phyloP scores from a whole-genome alignment of 1,140 invertebrate genomes.

The Lordiphosa stackelbergi region DNA sequence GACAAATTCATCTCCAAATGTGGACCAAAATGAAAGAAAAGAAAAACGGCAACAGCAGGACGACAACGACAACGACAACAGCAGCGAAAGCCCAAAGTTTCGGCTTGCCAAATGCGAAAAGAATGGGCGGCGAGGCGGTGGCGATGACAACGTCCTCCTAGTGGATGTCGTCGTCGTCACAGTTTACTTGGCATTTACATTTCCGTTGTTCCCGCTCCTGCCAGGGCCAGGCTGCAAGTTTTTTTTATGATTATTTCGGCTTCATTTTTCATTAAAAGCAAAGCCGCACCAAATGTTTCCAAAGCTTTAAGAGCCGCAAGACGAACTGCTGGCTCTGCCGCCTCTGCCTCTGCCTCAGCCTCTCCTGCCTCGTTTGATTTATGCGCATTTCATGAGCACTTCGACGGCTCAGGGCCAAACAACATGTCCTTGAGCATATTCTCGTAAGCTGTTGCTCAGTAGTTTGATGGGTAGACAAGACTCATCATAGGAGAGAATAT shows the following conservation, averaged over 20 bases:
- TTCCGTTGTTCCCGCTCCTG: slow-evolving; percentile 33
- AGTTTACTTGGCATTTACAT: slow-evolving; percentile 66
- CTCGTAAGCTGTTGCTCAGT: slow-evolving; percentile 25
- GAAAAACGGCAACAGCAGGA: background rate
- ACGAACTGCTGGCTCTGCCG: slow-evolving; percentile 24
- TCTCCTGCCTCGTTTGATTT: slow-evolving; percentile 43
- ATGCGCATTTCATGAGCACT: slow-evolving; percentile 58
- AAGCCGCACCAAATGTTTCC: slow-evolving; percentile 49
- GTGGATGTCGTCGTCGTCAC: slow-evolving; percentile 31
- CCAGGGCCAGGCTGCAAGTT: slow-evolving; percentile 9
- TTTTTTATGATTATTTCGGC: slow-evolving; percentile 61
- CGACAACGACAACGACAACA: slow-evolving; percentile 18
- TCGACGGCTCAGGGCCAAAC: slow-evolving; percentile 15
- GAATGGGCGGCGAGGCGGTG: slow-evolving; percentile 37
- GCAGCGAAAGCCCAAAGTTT: slow-evolving; percentile 40
- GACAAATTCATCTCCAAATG: slow-evolving; percentile 69
- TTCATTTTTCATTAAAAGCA: slow-evolving; percentile 68
- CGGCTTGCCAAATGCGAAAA: slow-evolving; percentile 64
- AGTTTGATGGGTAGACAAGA: slow-evolving; percentile 10
- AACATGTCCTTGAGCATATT: slow-evolving; percentile 47
- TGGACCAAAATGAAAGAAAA: slow-evolving; percentile 42
- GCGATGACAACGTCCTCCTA: background rate
- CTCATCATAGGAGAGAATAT: background rate
- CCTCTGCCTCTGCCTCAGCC: slow-evolving; percentile 1
- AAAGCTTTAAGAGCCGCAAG: slow-evolving; percentile 23